Evolutionary conservation across 1,140 invertebrate genomes (phyloP).

Genomic region (Pararge aegeria): DNA sequence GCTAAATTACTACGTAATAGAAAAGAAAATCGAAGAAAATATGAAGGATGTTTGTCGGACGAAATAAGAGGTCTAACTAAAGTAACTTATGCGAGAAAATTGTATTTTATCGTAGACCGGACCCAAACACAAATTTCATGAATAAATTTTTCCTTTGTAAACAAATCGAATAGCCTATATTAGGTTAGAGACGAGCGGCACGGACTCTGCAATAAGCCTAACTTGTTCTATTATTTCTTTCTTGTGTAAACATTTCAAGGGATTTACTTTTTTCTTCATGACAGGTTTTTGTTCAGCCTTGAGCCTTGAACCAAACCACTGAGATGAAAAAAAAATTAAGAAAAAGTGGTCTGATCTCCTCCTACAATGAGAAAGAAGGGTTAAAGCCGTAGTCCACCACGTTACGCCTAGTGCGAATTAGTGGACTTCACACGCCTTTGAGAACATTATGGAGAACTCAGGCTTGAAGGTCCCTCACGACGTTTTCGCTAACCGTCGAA

Average conservation of each 20-base stretch:
- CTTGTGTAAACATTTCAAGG: background rate
- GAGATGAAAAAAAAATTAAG: too few species aligned
- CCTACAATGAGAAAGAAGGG: too few species aligned
- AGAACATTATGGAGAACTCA: too few species aligned
- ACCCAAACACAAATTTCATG: conserved; percentile 71
- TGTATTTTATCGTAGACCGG: conserved; percentile 16
- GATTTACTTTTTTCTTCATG: background rate
- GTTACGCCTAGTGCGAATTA: too few species aligned
- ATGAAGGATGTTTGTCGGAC: conserved; percentile 7
- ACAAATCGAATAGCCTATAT: conserved; percentile 69
- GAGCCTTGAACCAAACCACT: too few species aligned
- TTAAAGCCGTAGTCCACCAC: too few species aligned
- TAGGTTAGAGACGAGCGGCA: conserved; percentile 57
- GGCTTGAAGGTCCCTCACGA: too few species aligned
- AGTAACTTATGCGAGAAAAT: conserved; percentile 56
- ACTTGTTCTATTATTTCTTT: conserved; percentile 9
- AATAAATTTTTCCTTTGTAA: conserved; percentile 77
- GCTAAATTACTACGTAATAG: background rate
- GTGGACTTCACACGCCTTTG: too few species aligned
- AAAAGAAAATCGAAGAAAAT: conserved; percentile 9
- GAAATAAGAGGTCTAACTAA: conserved; percentile 35
- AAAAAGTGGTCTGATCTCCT: too few species aligned
- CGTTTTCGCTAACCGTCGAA: too few species aligned
- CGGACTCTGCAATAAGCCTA: conserved; percentile 14
- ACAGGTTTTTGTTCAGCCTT: background rate